Evolutionary conservation across 2,888 invertebrate genomes (phyloP).

Genomic region (Aleiodes testaceus): DNA sequence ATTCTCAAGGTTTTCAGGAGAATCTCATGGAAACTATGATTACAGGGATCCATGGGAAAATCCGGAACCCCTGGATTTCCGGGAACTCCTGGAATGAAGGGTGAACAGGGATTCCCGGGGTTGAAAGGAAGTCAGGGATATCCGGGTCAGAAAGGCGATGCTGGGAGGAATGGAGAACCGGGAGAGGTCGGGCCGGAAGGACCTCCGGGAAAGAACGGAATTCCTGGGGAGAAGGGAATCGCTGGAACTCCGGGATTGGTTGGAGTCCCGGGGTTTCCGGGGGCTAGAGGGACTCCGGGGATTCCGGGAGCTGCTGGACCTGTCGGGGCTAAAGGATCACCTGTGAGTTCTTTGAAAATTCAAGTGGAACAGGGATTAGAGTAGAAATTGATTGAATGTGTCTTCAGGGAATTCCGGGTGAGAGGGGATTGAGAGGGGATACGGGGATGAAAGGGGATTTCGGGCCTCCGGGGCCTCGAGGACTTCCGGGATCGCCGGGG

Average conservation of each 20-base stretch:
- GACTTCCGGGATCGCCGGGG: conserved; percentile 82
- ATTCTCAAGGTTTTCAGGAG: background rate
- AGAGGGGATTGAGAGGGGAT: conserved; percentile 81
- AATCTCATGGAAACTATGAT: conserved; percentile 41
- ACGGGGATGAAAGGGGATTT: conserved; percentile 82
- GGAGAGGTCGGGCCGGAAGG: conserved; percentile 77
- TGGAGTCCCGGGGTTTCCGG: conserved; percentile 84
- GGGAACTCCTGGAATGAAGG: conserved; percentile 86
- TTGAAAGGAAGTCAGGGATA: conserved; percentile 85
- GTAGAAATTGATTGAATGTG: background rate
- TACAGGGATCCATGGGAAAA: conserved; percentile 85
- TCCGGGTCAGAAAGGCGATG: conserved; percentile 80
- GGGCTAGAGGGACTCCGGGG: conserved; percentile 80
- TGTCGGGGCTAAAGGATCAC: conserved; percentile 82
- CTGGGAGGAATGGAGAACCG: conserved; percentile 79
- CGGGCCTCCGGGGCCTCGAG: conserved; percentile 80
- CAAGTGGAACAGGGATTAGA: background rate
- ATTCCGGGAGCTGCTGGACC: conserved; percentile 83
- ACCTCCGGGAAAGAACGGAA: conserved; percentile 65
- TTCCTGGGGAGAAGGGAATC: conserved; percentile 73
- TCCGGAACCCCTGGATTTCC: conserved; percentile 90
- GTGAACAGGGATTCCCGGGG: conserved; percentile 85
- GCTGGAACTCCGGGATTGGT: conserved; percentile 82
- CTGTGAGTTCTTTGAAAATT: background rate
- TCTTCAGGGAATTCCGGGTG: conserved; percentile 79